Evolutionary conservation across 1,140 invertebrate species (phyloP).

Genomic region (Aethina tumida): DNA sequence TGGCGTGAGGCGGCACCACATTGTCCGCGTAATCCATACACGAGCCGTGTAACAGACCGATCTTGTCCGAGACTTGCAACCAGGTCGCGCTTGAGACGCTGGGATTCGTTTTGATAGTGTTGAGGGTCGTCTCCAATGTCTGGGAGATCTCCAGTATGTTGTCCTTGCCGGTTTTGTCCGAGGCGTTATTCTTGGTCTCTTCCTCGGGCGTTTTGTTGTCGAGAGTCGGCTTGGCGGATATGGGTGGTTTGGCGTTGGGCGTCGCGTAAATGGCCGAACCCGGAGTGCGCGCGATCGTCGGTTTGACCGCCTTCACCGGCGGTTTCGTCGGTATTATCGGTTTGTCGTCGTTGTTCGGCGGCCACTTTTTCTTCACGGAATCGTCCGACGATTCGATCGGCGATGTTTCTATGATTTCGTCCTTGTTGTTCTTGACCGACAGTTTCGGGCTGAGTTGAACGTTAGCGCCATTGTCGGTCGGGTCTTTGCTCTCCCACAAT

Average conservation of each 20-base stretch:
- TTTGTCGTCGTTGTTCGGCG: conserved; percentile 47
- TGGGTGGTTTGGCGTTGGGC: conserved; percentile 45
- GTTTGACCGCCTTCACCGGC: conserved; percentile 44
- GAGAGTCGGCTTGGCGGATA: conserved; percentile 47
- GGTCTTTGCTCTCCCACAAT: conserved; percentile 75
- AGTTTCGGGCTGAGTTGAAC: conserved; percentile 54
- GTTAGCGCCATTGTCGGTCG: conserved; percentile 24
- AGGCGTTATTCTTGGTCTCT: conserved; percentile 39
- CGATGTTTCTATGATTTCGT: conserved; percentile 27
- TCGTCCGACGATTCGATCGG: conserved; percentile 29
- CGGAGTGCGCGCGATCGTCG: conserved; percentile 32
- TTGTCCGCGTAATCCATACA: conserved; percentile 61
- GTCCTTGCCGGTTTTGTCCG: conserved; percentile 41
- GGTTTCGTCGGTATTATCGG: conserved; percentile 63
- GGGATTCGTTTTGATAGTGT: conserved; percentile 47
- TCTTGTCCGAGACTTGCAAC: conserved; percentile 77
- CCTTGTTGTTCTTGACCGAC: conserved; percentile 37
- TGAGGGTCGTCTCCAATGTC: conserved; percentile 54
- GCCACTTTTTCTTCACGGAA: conserved; percentile 43
- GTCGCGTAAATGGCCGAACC: conserved; percentile 53
- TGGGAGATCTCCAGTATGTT: conserved; percentile 60
- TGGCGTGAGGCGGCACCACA: conserved; percentile 71
- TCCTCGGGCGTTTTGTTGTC: conserved; percentile 36
- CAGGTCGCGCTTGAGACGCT: conserved; percentile 55
- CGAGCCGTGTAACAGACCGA: conserved; percentile 65